Conservation (phyloP, 2,797 vertebrate species). For the Parambassis ranga region DNA sequence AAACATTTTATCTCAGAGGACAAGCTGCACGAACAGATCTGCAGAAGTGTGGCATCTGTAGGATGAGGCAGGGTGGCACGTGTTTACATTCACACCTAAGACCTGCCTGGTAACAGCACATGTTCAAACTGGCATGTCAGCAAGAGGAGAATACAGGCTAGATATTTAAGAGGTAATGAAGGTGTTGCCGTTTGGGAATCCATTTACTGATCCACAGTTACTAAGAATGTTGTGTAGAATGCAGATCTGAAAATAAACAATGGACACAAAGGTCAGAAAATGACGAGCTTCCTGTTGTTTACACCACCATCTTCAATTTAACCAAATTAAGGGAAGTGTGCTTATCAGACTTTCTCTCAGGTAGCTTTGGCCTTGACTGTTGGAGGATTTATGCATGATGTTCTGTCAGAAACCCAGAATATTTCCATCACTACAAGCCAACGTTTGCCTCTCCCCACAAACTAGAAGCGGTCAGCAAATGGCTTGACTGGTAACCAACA, state of each 20-base stretch:
- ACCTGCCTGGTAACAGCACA: constrained; percentile 4
- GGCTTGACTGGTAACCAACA: neutral
- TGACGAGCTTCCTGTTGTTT: too few species aligned
- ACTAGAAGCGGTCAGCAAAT: neutral
- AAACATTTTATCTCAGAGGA: neutral
- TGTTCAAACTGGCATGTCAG: neutral
- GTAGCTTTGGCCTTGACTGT: neutral
- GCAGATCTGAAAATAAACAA: neutral
- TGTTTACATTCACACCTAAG: constrained; percentile 18
- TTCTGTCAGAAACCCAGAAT: neutral
- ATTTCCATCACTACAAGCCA: neutral
- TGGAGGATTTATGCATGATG: neutral
- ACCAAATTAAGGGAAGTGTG: neutral
- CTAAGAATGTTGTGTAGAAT: neutral
- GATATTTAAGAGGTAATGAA: neutral
- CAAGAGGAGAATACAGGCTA: neutral
- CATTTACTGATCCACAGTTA: neutral
- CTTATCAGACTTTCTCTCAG: neutral
- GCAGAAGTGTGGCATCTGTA: neutral
- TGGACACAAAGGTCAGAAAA: too few species aligned
- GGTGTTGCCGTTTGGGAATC: neutral
- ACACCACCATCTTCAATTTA: neutral
- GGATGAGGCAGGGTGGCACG: constrained; percentile 3
- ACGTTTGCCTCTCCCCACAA: neutral
- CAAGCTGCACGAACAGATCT: neutral